Conservation (phyloP, 2,888 invertebrate genomes). For the Auanema sp. region DNA sequence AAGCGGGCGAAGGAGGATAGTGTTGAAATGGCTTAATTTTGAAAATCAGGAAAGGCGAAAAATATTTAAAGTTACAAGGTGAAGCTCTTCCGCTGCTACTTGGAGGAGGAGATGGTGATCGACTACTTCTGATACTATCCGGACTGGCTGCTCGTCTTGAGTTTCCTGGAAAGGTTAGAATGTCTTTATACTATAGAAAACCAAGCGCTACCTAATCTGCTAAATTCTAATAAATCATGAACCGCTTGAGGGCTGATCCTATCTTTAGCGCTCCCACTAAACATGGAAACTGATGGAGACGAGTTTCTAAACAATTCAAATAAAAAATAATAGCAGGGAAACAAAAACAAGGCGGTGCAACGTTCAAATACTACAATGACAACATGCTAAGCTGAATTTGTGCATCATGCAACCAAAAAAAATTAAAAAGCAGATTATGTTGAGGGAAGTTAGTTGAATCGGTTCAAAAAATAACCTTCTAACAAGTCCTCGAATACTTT, state of each 20-base stretch:
- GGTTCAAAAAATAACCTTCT: no score
- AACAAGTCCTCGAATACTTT: no score
- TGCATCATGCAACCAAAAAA: no score
- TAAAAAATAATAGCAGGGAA: background rate
- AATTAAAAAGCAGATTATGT: no score
- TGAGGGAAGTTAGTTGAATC: no score
- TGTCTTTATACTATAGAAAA: background rate
- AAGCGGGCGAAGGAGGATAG: conserved; percentile 48
- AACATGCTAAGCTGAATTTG: background rate
- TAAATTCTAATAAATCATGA: conserved; percentile 60
- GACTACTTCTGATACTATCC: conserved; percentile 57
- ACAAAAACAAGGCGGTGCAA: background rate
- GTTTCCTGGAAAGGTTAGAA: conserved; percentile 21
- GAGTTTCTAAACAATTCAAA: conserved; percentile 54
- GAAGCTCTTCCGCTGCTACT: conserved; percentile 50
- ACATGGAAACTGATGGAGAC: conserved; percentile 63
- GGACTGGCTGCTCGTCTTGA: conserved; percentile 56
- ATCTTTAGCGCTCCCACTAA: conserved; percentile 49
- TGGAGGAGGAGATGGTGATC: conserved; percentile 57
- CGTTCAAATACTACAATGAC: background rate
- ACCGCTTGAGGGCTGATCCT: conserved; percentile 62
- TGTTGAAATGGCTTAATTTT: conserved; percentile 27
- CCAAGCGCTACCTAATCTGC: conserved; percentile 33
- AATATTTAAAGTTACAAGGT: conserved; percentile 26
- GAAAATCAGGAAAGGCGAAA: conserved; percentile 5